Base-by-base conservation (phyloP, 2,797 vertebrate species). In the Discoglossus pictus region DNA sequence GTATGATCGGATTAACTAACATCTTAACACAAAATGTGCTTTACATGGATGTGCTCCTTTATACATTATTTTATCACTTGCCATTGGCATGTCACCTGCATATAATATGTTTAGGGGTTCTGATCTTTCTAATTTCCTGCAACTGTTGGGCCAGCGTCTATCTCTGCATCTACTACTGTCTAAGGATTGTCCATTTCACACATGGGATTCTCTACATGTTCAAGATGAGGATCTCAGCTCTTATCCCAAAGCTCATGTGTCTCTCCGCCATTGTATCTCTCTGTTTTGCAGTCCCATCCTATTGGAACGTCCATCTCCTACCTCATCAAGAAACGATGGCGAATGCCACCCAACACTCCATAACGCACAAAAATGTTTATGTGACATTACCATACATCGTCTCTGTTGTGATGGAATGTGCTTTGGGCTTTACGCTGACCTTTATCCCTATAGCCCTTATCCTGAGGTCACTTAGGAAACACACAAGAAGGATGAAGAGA, bases 381-480 rank as follows among this genome's bases (percentile, higher is more conserved):
- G 10, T 56, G 3, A 1, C 3, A 9, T 24, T 10, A 6, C 9
- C 11, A 1, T 55, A 36, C 10, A 9, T 47, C 0, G 21, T 47
- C 2, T 18, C 15, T 24, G 2, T 7, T 1, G 35, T 16, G 2
- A 1, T 47, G 2, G 40, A 6, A 27, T 24, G 39, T 15, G 8
- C 18, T 10, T 1, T 34, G 24, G 17, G 27, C 13, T 31, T 65
- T 13, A 15, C 31, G 15, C 38, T 65, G 5, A 55, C 39, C 24
- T 20, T 65, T 18, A 12, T 55, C 16, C 40, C 51, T 11, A 55
- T 65, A 18, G 42, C 18, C 9, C 3, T 55, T 18, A 65, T 52
- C 7, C 62, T 65, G 18, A 2, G 5, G 2, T 65, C 62, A 12
- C 39, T 65, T 16, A 44, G 62, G 51, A 65, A 17, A 54, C 62